Conservation (phyloP, 2,113 vertebrate genomes). For the Podarcis cretensis region DNA sequence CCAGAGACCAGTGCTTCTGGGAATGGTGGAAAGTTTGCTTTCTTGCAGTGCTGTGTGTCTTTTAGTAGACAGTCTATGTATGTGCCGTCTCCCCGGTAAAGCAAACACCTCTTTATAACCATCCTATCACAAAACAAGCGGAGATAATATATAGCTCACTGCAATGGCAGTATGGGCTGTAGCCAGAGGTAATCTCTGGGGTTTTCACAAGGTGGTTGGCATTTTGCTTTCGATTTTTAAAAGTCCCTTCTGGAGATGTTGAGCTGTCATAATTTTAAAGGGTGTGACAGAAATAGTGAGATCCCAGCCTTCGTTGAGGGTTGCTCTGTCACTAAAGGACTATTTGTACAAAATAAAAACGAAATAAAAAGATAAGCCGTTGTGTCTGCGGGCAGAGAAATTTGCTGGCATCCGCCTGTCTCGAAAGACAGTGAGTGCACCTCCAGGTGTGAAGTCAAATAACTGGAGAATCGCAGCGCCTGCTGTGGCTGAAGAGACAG, state of each 20-base stretch:
- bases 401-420: too few species aligned
- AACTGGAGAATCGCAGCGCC: too few species aligned
- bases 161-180: background rate
- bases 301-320: background rate
- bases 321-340: background rate
- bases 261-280: background rate
- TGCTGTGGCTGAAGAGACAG: too few species aligned
- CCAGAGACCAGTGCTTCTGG: background rate
- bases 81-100: slow-evolving; percentile 1
- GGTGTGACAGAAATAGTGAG: background rate
- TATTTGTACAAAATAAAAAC: background rate
- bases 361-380: background rate
- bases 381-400: background rate
- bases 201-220: background rate
- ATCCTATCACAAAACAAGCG: background rate
- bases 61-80: background rate
- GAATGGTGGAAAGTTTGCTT: background rate
- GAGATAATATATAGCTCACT: background rate
- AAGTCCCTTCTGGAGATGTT: background rate
- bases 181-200: background rate
- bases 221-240: background rate
- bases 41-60: background rate
- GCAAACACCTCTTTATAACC: background rate
- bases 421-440: too few species aligned
- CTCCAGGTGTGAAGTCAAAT: too few species aligned